Evolutionary conservation across 2,113 vertebrate genomes (phyloP).

Genomic region (Megaleporinus macrocephalus): DNA sequence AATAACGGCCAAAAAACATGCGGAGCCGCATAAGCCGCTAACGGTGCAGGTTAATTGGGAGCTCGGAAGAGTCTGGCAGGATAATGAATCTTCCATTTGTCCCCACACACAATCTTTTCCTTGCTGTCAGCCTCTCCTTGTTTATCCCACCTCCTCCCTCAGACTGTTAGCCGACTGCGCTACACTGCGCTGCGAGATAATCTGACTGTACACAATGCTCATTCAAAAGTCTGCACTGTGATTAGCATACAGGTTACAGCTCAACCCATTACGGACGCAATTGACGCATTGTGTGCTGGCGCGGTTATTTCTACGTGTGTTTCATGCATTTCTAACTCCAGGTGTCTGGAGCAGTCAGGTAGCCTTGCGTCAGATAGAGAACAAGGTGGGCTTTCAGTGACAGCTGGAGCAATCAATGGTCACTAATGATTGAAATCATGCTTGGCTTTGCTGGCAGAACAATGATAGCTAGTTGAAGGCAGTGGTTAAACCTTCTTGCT

Average conservation of each 20-base stretch:
- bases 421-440: too few species aligned
- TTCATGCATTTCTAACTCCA: too few species aligned
- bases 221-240: background rate
- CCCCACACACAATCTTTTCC: background rate
- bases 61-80: conserved; percentile 68
- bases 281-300: too few species aligned
- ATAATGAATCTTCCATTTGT: conserved; percentile 38
- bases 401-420: too few species aligned
- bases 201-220: background rate
- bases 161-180: background rate
- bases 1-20: conserved; percentile 63
- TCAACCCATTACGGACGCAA: background rate
- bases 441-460: too few species aligned
- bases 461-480: too few species aligned
- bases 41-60: conserved; percentile 76
- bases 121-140: background rate
- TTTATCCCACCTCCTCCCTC: background rate
- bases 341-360: too few species aligned
- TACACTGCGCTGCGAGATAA: background rate
- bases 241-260: background rate
- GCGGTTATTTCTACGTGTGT: too few species aligned
- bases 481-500: too few species aligned
- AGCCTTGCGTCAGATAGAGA: too few species aligned
- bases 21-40: conserved; percentile 68
- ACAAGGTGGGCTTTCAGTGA: too few species aligned